A percentile compares a stretch with the other conserved stretches of the same genome.
Evolutionary conservation across 2,113 vertebrate species (phyloP).

Genomic region (Numenius arquata): DNA sequence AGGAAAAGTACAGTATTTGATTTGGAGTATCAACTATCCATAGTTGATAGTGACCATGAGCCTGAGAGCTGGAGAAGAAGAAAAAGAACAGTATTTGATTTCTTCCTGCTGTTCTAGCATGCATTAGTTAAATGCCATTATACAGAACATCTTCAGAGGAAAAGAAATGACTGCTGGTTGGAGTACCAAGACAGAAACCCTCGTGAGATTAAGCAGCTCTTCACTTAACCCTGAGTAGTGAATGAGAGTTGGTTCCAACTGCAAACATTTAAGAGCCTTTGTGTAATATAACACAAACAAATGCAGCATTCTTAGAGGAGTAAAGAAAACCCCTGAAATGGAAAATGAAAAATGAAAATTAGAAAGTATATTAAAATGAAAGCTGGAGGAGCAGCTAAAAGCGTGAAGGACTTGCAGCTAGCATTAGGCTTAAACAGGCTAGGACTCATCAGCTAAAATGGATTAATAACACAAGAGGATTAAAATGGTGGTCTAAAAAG

Average conservation of each 20-base stretch:
- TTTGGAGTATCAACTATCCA: not conserved
- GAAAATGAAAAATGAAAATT: too few species aligned
- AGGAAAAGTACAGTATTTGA: not conserved
- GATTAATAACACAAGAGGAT: not conserved
- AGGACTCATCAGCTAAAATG: not conserved
- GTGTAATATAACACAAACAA: not conserved
- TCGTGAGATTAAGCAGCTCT: not conserved
- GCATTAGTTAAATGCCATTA: not conserved
- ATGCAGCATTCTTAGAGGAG: not conserved
- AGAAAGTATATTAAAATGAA: not conserved
- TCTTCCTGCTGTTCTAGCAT: not conserved
- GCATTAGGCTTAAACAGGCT: not conserved
- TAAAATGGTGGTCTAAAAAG: not conserved
- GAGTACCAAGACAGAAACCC: not conserved
- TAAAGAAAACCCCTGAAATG: not conserved
- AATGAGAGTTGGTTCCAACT: not conserved
- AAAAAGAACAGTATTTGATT: not conserved
- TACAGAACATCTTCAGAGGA: not conserved
- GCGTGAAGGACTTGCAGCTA: not conserved
- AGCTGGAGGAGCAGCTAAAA: not conserved
- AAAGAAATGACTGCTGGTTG: not conserved
- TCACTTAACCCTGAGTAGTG: not conserved
- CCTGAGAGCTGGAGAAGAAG: not conserved
- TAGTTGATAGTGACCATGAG: not conserved
- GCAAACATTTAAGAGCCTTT: not conserved